Base-by-base conservation (phyloP, 2,113 vertebrate genomes). In the Egretta garzetta region DNA sequence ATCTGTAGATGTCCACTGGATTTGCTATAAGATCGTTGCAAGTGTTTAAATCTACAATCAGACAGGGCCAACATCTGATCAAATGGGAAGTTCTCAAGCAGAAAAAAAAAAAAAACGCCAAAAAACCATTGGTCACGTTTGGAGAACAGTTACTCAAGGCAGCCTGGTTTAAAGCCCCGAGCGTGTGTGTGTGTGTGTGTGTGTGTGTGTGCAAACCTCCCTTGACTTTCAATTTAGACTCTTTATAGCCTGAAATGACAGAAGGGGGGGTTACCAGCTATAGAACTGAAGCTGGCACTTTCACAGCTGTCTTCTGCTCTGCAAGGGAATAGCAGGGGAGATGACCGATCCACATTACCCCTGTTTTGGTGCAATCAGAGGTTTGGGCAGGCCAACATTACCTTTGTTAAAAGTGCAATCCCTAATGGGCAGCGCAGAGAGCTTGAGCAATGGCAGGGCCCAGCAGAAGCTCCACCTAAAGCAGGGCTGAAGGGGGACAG, bases 211-310 rank as follows among this genome's bases (percentile, higher is more conserved):
- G 35, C 66, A 60, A 47, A 49, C 60, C 14, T 17, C 71, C 43
- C 24, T 14, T 8, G 12, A 8, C 39, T 50, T 56, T 26, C 13
- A 10, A 7, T 39, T 47, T 20, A 26, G 72, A 22, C 0, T 1
- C 11, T 68, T 67, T 12, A 43, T 3, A 27, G 41, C 35, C 56
- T n/a, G 24, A 50, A 56, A 68, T 74, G 52, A 35, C 7, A 41
- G 37, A 30, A 53, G 27, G 18, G 53, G 39, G 43, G 26, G 14
- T 58, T 53, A 32, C 39, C 56, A 41, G 75, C 62, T 45, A 2
- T 3, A 50, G 49, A 47, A 64, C 16, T 12, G 10, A 33, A 49
- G 50, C 14, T 4, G 32, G 23, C 8, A 27, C 45, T 47, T 66
- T 7, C 9, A 32, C 39, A 79, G 43, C 72, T 63, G 35, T 17